Percentiles rank a stretch among this genome's conserved stretches.
Evolutionary conservation across 2,888 invertebrate genomes (phyloP).

Genomic region (Noctua fimbriata): DNA sequence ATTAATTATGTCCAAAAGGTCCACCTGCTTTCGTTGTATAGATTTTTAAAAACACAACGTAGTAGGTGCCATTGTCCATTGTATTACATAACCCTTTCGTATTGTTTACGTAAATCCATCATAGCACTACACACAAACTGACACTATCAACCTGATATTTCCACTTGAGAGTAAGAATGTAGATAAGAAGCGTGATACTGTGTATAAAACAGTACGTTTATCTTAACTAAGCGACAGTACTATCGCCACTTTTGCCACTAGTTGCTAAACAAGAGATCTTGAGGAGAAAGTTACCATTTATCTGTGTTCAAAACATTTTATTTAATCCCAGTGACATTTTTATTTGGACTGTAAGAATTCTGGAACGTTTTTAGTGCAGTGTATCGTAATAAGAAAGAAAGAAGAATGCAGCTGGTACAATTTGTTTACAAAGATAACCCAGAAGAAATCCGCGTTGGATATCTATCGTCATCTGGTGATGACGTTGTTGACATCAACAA

Average conservation of each 20-base stretch:
- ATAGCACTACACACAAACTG: constrained; percentile 17
- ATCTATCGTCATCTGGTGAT: constrained; percentile 85
- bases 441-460: constrained; percentile 89
- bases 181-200: constrained; percentile 50
- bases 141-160: constrained; percentile 54
- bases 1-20: not conserved
- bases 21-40: not conserved
- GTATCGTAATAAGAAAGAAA: constrained; percentile 19
- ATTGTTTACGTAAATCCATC: constrained; percentile 57
- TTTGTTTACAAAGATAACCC: constrained; percentile 89
- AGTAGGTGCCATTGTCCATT: not conserved
- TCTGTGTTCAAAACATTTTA: constrained; percentile 55
- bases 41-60: not conserved
- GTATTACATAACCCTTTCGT: constrained; percentile 31
- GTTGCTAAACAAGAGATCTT: constrained; percentile 56
- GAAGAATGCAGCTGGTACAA: constrained; percentile 92
- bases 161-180: constrained; percentile 56
- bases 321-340: constrained; percentile 46
- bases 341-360: constrained; percentile 27
- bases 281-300: constrained; percentile 41
- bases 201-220: constrained; percentile 57
- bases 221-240: constrained; percentile 52
- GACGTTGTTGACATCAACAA: constrained; percentile 92
- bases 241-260: constrained; percentile 57
- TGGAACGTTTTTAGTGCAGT: constrained; percentile 28